Percentiles rank a stretch among this genome's conserved stretches.
These are phyloP conservation scores for Sphaerodactylus townsendi DNA, from an alignment of 2,113 vertebrate species.

Conservation along the genomic window DNA sequence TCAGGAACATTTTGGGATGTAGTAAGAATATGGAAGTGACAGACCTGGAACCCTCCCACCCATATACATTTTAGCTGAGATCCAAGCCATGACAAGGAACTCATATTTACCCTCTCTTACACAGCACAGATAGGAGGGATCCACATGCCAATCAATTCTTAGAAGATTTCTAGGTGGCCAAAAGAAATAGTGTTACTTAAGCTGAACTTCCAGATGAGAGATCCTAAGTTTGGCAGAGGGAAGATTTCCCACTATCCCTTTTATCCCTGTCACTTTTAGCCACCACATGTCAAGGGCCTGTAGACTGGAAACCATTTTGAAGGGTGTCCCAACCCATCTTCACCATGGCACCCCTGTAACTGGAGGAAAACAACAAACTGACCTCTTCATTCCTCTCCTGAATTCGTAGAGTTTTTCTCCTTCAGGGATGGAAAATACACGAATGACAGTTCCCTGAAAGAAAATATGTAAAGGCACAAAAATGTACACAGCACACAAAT, in stretches of 20 bases:
- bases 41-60: too few relatives aligned
- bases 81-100: neutral
- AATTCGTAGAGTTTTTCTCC: constrained; percentile 92
- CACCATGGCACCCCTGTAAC: neutral
- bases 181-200: neutral
- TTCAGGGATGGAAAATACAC: constrained; percentile 91
- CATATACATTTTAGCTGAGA: too few relatives aligned
- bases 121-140: neutral
- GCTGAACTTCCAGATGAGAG: too few relatives aligned
- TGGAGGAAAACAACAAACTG: constrained; percentile 34
- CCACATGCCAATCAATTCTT: neutral
- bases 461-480: constrained; percentile 42
- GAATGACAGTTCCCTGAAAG: constrained; percentile 91
- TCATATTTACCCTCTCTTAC: neutral
- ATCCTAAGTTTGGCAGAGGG: too few relatives aligned
- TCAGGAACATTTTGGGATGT: too few relatives aligned
- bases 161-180: too few relatives aligned
- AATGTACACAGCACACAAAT: neutral
- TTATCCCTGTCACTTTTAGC: too few relatives aligned
- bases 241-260: too few relatives aligned
- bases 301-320: too few relatives aligned
- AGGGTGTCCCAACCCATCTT: too few relatives aligned
- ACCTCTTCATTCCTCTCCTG: constrained; percentile 95
- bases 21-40: too few relatives aligned
- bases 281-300: too few relatives aligned